Base-by-base conservation (phyloP, 1,140 invertebrate species). In the Saccostrea glomerata region DNA sequence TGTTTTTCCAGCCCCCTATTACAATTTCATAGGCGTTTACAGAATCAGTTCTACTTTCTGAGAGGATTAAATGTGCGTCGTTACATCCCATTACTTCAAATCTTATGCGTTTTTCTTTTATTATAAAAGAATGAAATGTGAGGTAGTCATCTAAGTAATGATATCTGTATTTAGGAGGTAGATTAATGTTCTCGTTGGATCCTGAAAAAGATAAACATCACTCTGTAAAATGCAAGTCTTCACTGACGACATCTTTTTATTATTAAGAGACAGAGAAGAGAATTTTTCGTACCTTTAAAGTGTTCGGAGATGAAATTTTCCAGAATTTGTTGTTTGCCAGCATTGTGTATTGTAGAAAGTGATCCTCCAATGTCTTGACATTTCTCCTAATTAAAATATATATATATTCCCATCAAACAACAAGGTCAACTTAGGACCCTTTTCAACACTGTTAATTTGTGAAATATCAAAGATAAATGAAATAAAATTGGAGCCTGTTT, bases 21-120 rank as follows among this genome's bases (percentile, higher is more conserved):
- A 77, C 70, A 82, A 87, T 82, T 25, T 87, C 73, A 11, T 87
- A 87, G 4, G 77, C 60, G 3, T 17, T 25, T 25, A 13, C 2
- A 0, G 25, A 4, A 30, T 17, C 30, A 36, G 11, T 36, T 6
- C 25, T 23, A 1, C 30, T 23, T 36, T 77, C 70, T 36, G 70
- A 77, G 12, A 77, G 70, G 25, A 77, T 77, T 12, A 77, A 12
- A 60, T 36, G 13, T 9, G 70, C 70, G 30, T 77, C 70, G 15
- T 36, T 77, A 36, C 70, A 77, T 25, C 11, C 25, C 30, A 11
- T 77, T 3, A 36, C 11, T 15, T 77, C 25, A 30, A 77, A 77
- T 17, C 3, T 25, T 2, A 77, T 36, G 25, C 30, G 30, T 25
- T 77, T 77, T 9, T 77, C 23, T 30, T 77, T 11, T 17, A 25